Conservation (phyloP, 2,113 vertebrate species). For the Pandion haliaetus region DNA sequence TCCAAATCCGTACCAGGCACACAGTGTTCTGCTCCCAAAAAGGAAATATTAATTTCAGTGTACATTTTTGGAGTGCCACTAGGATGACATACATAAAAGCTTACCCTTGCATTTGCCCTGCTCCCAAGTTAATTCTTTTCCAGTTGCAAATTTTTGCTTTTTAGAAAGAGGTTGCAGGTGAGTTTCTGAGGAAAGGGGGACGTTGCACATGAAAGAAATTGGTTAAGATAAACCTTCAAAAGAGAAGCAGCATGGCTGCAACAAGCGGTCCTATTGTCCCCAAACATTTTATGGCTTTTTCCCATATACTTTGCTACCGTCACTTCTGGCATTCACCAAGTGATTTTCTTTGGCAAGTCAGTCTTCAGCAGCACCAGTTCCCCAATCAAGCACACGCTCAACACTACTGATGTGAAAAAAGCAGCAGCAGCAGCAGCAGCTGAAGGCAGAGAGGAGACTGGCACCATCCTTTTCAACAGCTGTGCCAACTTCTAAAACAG, state of each 20-base stretch:
- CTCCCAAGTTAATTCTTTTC: not conserved
- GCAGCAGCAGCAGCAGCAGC: not conserved
- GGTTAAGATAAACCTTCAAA: not conserved
- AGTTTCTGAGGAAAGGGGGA: not conserved
- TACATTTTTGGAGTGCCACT: conserved; percentile 42
- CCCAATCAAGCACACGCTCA: not conserved
- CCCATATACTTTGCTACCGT: not conserved
- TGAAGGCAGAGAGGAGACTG: not conserved
- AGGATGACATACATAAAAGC: conserved; percentile 2
- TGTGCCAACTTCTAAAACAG: not conserved
- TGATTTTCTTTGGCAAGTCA: not conserved
- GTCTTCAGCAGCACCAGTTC: not conserved
- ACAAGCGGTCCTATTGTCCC: not conserved
- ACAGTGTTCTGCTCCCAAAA: conserved; percentile 16
- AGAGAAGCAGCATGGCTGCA: not conserved
- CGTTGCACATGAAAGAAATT: not conserved
- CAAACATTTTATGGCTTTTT: not conserved
- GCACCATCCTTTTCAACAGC: not conserved
- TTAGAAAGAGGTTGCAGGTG: not conserved
- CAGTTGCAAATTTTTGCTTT: not conserved
- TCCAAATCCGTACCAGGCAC: conserved; percentile 14
- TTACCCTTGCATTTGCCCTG: not conserved
- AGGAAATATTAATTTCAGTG: conserved; percentile 42
- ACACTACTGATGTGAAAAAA: rapidly evolving
- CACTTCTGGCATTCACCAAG: not conserved